phyloP scores from a whole-genome alignment of 1,140 invertebrate genomes.

The Schlechtendalia chinensis region DNA sequence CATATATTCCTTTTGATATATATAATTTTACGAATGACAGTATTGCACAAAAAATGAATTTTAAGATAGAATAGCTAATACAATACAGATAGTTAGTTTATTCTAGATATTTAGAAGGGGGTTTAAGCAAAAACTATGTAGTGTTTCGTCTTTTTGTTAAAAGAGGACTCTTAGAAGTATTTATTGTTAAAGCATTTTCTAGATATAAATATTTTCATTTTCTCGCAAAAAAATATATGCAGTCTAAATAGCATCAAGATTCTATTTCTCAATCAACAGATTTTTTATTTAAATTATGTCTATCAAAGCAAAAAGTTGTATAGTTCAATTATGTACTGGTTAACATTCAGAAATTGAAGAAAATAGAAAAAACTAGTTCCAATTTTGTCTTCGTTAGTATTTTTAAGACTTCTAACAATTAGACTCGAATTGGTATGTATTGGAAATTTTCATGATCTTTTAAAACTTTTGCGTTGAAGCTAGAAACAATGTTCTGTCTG shows the following conservation, averaged over 20 bases:
- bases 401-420: not conserved
- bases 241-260: not conserved
- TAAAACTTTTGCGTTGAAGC: not conserved
- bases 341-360: not conserved
- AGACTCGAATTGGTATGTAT: not conserved
- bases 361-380: not conserved
- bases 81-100: not conserved
- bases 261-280: too few relatives aligned
- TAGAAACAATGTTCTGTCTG: constrained; percentile 47
- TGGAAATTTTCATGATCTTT: constrained; percentile 6
- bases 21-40: not conserved
- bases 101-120: not conserved
- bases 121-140: not conserved
- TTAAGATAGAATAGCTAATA: too few relatives aligned
- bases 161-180: too few relatives aligned
- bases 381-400: not conserved
- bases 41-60: too few relatives aligned
- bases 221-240: too few relatives aligned
- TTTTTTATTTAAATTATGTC: constrained; percentile 1
- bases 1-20: not conserved
- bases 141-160: not conserved
- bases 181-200: too few relatives aligned
- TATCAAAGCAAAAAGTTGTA: not conserved
- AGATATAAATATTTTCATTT: too few relatives aligned
- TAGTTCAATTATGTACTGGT: not conserved